Percentiles rank a stretch among this genome's conserved stretches.
These are phyloP conservation scores for Leptoteleia sp. DNA, from an alignment of 1,140 invertebrate species.

Conservation along the genomic window DNA sequence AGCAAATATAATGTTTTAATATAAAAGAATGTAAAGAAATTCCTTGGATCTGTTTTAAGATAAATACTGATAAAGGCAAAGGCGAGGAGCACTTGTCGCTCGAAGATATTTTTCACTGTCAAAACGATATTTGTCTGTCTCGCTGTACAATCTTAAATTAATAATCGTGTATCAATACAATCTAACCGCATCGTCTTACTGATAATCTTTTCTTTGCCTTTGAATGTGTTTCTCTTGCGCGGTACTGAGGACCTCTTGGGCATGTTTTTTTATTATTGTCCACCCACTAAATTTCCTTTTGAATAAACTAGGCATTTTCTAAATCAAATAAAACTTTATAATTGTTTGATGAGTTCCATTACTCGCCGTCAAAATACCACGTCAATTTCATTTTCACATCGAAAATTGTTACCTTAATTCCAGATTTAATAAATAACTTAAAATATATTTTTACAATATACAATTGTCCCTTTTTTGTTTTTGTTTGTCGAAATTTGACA, in stretches of 20 bases:
- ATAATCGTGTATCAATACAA: conserved; percentile 29
- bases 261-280: conserved; percentile 64
- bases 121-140: conserved; percentile 39
- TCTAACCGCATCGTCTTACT: conserved; percentile 38
- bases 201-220: conserved; percentile 9
- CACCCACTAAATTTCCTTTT: conserved; percentile 56
- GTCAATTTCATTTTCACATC: conserved; percentile 18
- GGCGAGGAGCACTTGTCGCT: conserved; percentile 35
- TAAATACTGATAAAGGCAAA: conserved; percentile 68
- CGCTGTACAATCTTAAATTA: conserved; percentile 55
- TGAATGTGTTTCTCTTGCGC: conserved; percentile 20
- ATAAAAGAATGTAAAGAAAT: too few relatives aligned
- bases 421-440: too few relatives aligned
- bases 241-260: conserved; percentile 47
- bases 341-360: conserved; percentile 22
- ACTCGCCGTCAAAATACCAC: background rate
- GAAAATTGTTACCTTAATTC: conserved; percentile 2
- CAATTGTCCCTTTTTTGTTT: too few relatives aligned
- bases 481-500: too few relatives aligned
- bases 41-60: conserved; percentile 16
- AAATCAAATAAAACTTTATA: conserved; percentile 15
- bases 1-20: too few relatives aligned
- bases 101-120: conserved; percentile 37
- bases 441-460: too few relatives aligned
- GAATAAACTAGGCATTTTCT: conserved; percentile 15